Evolutionary conservation across 2,888 invertebrate species (phyloP).

Genomic region (Leptothorax acervorum): DNA sequence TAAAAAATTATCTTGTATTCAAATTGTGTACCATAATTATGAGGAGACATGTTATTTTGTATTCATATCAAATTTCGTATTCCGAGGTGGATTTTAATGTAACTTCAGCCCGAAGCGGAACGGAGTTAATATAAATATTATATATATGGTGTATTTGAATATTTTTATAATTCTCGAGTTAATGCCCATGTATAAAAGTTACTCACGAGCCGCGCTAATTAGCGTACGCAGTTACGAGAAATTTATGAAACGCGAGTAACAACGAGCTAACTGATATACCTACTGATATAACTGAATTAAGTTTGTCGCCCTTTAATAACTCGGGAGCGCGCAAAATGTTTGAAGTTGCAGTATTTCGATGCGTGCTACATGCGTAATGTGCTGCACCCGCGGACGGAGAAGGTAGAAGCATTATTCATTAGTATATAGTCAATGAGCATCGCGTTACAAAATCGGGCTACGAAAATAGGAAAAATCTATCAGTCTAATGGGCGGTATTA

Average conservation of each 20-base stretch:
- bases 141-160: slow-evolving; percentile 23
- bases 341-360: slow-evolving; percentile 7
- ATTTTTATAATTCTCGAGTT: slow-evolving; percentile 38
- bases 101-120: slow-evolving; percentile 17
- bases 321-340: slow-evolving; percentile 6
- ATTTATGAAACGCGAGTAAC: slow-evolving; percentile 40
- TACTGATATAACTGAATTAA: not conserved
- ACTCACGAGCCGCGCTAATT: slow-evolving; percentile 21
- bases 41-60: slow-evolving; percentile 18
- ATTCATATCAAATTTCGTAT: slow-evolving; percentile 27
- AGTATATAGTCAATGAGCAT: slow-evolving; percentile 32
- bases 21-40: slow-evolving; percentile 15
- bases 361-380: not conserved
- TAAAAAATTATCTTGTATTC: slow-evolving; percentile 22
- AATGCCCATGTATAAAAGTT: slow-evolving; percentile 3
- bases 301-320: slow-evolving; percentile 23
- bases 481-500: slow-evolving; percentile 16
- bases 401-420: slow-evolving; percentile 7
- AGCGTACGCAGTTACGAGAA: slow-evolving; percentile 32
- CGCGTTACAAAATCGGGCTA: slow-evolving; percentile 13
- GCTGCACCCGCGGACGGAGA: not conserved
- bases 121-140: slow-evolving; percentile 45
- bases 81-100: slow-evolving; percentile 15
- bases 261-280: slow-evolving; percentile 11
- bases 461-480: slow-evolving; percentile 31